These are phyloP conservation scores for Rhamphomyia laevipes DNA, from an alignment of 2,888 invertebrate species.

Conservation along the genomic window DNA sequence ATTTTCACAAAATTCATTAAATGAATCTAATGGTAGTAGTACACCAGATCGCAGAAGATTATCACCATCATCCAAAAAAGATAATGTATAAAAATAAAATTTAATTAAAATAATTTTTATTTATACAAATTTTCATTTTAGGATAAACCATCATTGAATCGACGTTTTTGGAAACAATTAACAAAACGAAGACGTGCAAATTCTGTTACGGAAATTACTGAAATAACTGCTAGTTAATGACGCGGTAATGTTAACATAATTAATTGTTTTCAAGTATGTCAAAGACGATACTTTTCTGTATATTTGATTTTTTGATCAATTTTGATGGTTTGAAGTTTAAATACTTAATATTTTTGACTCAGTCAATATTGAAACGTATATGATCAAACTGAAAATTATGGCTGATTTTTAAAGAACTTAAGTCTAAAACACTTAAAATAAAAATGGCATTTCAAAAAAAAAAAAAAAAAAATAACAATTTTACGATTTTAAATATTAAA, in stretches of 20 bases:
- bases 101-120: background rate
- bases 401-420: no score
- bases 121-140: conserved; percentile 33
- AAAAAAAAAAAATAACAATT: no score
- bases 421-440: no score
- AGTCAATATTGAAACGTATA: no score
- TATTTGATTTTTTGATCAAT: no score
- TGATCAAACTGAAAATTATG: no score
- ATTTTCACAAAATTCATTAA: conserved; percentile 33
- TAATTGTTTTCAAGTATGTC: background rate
- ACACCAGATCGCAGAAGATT: conserved; percentile 22
- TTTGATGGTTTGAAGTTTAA: no score
- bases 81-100: conserved; percentile 24
- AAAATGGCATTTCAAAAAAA: no score
- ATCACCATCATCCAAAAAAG: conserved; percentile 34
- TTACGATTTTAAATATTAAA: no score
- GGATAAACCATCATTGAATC: conserved; percentile 66
- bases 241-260: background rate
- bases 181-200: conserved; percentile 55
- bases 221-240: conserved; percentile 32
- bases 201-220: conserved; percentile 31
- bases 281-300: no score
- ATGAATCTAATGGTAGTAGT: conserved; percentile 32
- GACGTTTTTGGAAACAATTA: conserved; percentile 70
- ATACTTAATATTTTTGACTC: no score